These are phyloP conservation scores for Silurus lanzhouensis DNA, from an alignment of 2,797 vertebrate genomes.

Conservation along the genomic window DNA sequence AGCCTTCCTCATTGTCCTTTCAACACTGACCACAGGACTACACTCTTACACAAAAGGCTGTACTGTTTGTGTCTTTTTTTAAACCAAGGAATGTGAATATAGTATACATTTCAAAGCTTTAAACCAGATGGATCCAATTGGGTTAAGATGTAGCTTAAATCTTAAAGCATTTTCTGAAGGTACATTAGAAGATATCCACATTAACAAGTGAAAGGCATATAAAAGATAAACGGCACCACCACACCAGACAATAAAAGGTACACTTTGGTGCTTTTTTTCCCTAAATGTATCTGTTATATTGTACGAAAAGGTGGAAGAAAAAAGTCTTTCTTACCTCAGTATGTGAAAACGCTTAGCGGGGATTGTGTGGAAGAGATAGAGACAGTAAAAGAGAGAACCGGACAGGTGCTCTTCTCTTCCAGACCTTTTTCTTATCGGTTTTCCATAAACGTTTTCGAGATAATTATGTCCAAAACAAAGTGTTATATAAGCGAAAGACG, in stretches of 20 bases:
- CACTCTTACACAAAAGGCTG: background rate
- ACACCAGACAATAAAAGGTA: background rate
- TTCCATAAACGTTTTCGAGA: background rate
- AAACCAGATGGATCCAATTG: background rate
- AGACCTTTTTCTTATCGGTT: background rate
- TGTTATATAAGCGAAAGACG: background rate
- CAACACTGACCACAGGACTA: background rate
- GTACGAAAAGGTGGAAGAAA: background rate
- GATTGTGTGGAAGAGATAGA: background rate
- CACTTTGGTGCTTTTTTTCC: background rate
- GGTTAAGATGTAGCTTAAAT: background rate
- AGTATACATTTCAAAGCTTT: background rate
- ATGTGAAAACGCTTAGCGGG: background rate
- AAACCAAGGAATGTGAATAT: background rate
- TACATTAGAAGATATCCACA: background rate
- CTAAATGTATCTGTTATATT: background rate
- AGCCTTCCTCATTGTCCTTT: background rate
- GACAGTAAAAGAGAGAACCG: background rate
- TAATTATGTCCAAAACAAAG: background rate
- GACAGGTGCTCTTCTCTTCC: background rate
- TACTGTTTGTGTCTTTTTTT: background rate
- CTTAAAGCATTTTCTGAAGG: background rate
- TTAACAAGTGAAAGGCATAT: background rate
- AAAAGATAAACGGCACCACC: background rate
- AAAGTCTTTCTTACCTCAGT: slow-evolving; percentile 32